Percentiles rank a stretch among this genome's conserved stretches.
These are phyloP conservation scores for Hoplodrina blanda DNA, from an alignment of 2,888 invertebrate genomes.

Conservation along the genomic window DNA sequence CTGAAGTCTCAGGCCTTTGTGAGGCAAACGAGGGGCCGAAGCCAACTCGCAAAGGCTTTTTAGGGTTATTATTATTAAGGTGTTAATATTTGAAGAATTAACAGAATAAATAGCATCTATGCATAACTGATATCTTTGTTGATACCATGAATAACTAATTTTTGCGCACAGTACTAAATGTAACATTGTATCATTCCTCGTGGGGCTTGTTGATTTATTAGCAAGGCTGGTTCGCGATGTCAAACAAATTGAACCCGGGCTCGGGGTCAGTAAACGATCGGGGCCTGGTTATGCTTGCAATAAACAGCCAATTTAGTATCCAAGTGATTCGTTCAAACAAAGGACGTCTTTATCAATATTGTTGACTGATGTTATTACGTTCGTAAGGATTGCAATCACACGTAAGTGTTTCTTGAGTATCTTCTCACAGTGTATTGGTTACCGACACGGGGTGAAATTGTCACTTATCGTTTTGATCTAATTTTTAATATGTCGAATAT, in stretches of 20 bases:
- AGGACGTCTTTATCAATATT: constrained; percentile 13
- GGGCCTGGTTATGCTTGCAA: constrained; percentile 15
- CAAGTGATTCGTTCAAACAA: constrained; percentile 8
- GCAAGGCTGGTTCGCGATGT: constrained; percentile 16
- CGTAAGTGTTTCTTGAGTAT: constrained; percentile 16
- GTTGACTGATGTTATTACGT: background rate
- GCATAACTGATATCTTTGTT: background rate
- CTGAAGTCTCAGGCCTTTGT: too few relatives aligned
- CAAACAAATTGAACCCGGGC: constrained; percentile 38
- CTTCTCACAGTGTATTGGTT: background rate
- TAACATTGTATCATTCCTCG: background rate
- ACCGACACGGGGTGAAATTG: too few relatives aligned
- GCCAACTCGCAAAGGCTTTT: too few relatives aligned
- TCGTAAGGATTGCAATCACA: background rate
- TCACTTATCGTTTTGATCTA: too few relatives aligned
- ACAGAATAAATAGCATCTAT: too few relatives aligned
- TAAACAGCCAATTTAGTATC: constrained; percentile 34
- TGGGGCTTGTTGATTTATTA: constrained; percentile 18
- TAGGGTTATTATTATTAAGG: too few relatives aligned
- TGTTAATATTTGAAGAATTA: too few relatives aligned
- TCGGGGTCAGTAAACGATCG: constrained; percentile 28
- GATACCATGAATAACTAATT: background rate
- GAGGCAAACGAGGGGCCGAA: too few relatives aligned
- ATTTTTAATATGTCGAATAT: background rate
- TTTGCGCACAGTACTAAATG: background rate